Evolutionary conservation across 2,888 invertebrate species (phyloP), one percentile per base, ranked within the genome.

Genomic region (Timema cristinae): DNA sequence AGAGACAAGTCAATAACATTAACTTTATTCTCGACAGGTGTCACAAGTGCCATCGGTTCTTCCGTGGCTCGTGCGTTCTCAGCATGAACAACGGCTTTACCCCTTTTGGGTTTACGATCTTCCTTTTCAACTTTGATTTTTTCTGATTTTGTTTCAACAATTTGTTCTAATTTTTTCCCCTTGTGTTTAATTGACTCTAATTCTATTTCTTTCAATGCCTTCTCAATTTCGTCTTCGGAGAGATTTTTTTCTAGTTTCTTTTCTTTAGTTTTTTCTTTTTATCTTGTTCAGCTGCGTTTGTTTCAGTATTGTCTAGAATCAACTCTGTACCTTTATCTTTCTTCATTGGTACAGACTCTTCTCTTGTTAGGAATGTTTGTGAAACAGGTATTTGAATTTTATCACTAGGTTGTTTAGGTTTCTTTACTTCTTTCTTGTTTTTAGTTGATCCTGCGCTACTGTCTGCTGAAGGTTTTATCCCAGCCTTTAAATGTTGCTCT

Each of bases 131-230:
- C 15, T 66, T 66, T 61, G 15, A 16, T 47, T 51, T 15, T 49
- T 13, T 71, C 61, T 61, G n/a, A 8, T 68, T 71, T 61, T 48
- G 32, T 16, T 50, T 70, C 70, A 70, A 11, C 15, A 11, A 10
- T 7, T 67, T 54, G 15, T 50, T 72, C 66, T 48, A 56, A n/a
- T 32, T 70, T 72, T 61, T 70, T 67, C 50, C 51, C 50, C 67
- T 72, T 72, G 13, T 72, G 66, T 52, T 71, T 71, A 13, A 9
- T 66, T 51, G 67, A 54, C 15, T n/a, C 69, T 50, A 67, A 67
- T 61, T 81, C 80, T 61, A 84, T 84, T 77, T 84, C 85, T 77
- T 81, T 83, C 52, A 84, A 77, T 68, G 84, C 84, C 75, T 82
- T 82, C 72, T 85, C 85, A 68, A 84, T 83, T 76, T 84, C 84